Conservation (phyloP, 1,140 invertebrate species). For the Drosophila ambigua region DNA sequence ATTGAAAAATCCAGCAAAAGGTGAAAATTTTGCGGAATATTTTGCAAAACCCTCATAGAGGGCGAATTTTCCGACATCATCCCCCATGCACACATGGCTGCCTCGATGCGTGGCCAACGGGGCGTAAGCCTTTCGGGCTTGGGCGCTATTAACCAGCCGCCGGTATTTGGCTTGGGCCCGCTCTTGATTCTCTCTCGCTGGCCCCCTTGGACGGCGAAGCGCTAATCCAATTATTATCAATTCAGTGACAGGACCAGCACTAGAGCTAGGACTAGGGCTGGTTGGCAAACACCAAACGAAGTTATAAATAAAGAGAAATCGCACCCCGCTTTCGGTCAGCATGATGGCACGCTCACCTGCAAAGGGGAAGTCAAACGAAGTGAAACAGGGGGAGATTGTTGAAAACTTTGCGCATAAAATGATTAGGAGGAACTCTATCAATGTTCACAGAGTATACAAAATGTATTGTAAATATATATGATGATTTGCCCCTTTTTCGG, state of each 20-base stretch:
- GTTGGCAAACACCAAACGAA: constrained; percentile 22
- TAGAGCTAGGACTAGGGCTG: neutral
- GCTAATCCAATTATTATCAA: constrained; percentile 84
- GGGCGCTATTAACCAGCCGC: constrained; percentile 66
- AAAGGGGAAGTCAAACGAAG: constrained; percentile 27
- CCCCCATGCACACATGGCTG: constrained; percentile 45
- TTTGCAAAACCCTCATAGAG: constrained; percentile 26
- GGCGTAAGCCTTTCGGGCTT: constrained; percentile 71
- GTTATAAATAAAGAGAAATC: constrained; percentile 68
- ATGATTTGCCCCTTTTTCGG: constrained; percentile 42
- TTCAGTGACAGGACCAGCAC: constrained; percentile 68
- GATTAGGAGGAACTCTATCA: too few relatives aligned
- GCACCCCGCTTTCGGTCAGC: constrained; percentile 10
- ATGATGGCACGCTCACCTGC: constrained; percentile 51
- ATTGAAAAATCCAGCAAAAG: constrained; percentile 62
- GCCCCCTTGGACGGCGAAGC: constrained; percentile 47
- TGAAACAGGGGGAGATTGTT: constrained; percentile 11
- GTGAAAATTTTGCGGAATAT: constrained; percentile 71
- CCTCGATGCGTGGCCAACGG: constrained; percentile 65
- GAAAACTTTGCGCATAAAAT: constrained; percentile 1
- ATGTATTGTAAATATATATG: constrained; percentile 33
- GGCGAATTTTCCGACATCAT: neutral
- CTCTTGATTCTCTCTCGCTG: neutral
- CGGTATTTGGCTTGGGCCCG: neutral
- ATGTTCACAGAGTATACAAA: neutral